phyloP scores from a whole-genome alignment of 2,888 invertebrate genomes.

The Pilophorus perplexus region DNA sequence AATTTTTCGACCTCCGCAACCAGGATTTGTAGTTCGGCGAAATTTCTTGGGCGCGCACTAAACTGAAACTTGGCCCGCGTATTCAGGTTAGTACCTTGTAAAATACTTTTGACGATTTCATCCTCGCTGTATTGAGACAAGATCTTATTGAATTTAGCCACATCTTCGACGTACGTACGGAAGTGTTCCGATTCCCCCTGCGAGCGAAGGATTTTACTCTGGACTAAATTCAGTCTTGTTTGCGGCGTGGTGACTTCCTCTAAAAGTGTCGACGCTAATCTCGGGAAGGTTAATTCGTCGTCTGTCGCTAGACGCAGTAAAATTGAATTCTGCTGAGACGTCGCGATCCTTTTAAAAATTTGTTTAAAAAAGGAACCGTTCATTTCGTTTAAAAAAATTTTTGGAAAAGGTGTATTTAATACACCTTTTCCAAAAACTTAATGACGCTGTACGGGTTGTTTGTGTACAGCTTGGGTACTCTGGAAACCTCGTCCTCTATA shows the following conservation, averaged over 20 bases:
- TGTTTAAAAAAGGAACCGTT: background rate
- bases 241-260: constrained; percentile 22
- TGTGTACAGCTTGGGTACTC: background rate
- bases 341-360: constrained; percentile 13
- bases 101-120: constrained; percentile 6
- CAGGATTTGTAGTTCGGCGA: background rate
- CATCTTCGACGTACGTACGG: constrained; percentile 2
- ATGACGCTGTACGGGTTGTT: constrained; percentile 1
- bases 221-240: constrained; percentile 12
- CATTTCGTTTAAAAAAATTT: constrained; percentile 12
- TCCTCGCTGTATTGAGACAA: background rate
- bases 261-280: background rate
- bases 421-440: background rate
- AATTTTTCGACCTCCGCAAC: constrained; percentile 26
- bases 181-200: background rate
- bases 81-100: constrained; percentile 4
- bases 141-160: constrained; percentile 5
- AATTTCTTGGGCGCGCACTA: background rate
- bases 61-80: constrained; percentile 27
- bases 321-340: constrained; percentile 12
- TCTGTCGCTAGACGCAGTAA: background rate
- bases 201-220: constrained; percentile 4
- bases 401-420: too few species aligned
- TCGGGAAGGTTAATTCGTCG: background rate
- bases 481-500: constrained; percentile 4